A percentile compares a stretch with the other conserved stretches of the same genome.
phyloP scores from a whole-genome alignment of 2,113 vertebrate species.

The Serinus canaria region DNA sequence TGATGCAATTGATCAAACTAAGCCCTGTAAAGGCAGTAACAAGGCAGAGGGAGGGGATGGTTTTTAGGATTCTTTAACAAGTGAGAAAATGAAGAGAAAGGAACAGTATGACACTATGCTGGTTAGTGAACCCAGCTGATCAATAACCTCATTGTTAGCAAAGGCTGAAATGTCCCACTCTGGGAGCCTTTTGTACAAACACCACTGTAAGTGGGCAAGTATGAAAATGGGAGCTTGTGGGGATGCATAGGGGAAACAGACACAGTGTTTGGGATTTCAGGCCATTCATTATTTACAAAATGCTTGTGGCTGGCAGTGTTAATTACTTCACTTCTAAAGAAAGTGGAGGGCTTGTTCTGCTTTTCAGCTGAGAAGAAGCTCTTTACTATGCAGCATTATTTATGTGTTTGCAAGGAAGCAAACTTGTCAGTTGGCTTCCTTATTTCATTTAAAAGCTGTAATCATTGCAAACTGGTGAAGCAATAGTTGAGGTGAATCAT shows the following conservation, averaged over 20 bases:
- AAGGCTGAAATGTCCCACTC: slow-evolving; percentile 28
- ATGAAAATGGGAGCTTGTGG: slow-evolving; percentile 1
- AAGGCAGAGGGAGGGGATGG: neutral
- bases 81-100: slow-evolving; percentile 36
- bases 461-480: slow-evolving; percentile 15
- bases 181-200: neutral
- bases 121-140: slow-evolving; percentile 38
- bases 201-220: neutral
- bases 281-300: slow-evolving; percentile 53
- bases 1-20: slow-evolving; percentile 52
- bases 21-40: slow-evolving; percentile 46
- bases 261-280: neutral
- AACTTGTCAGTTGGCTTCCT: neutral
- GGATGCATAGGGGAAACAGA: neutral
- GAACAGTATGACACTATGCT: neutral
- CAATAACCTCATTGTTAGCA: slow-evolving; percentile 23
- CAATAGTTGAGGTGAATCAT: slow-evolving; percentile 13
- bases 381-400: neutral
- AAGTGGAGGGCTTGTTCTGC: neutral
- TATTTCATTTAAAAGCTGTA: slow-evolving; percentile 65
- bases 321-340: slow-evolving; percentile 25
- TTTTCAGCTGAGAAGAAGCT: neutral
- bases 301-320: neutral
- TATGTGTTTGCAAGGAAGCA: neutral
- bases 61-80: slow-evolving; percentile 35